These are phyloP conservation scores for Brachyhypopomus gauderio DNA, from an alignment of 2,113 vertebrate genomes.

Conservation along the genomic window DNA sequence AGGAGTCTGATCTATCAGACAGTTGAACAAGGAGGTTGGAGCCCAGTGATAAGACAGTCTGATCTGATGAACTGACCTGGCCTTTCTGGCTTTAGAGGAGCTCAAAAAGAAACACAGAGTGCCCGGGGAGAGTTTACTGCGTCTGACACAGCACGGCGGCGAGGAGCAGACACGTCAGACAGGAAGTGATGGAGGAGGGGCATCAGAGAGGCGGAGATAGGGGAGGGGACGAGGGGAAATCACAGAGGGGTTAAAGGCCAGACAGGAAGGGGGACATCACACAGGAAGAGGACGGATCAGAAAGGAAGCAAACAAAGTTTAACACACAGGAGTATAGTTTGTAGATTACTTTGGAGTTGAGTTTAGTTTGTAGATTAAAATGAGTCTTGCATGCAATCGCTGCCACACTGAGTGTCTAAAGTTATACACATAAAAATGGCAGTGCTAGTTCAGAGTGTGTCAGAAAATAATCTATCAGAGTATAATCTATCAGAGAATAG, in stretches of 20 bases:
- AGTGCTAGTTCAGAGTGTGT: background rate
- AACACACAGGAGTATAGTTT: background rate
- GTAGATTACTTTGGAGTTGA: no score
- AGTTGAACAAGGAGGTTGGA: slow-evolving; percentile 2
- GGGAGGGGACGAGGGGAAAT: background rate
- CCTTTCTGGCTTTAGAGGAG: slow-evolving; percentile 77
- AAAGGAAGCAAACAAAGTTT: background rate
- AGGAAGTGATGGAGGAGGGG: background rate
- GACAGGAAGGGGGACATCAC: slow-evolving; percentile 29
- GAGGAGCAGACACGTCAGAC: slow-evolving; percentile 40
- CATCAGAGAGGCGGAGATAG: background rate
- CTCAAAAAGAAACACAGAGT: slow-evolving; percentile 76
- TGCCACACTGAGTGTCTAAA: no score
- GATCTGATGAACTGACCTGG: slow-evolving; percentile 72
- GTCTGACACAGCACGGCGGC: slow-evolving; percentile 63
- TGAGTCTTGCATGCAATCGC: no score
- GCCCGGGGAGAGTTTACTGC: slow-evolving; percentile 73
- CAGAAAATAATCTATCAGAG: background rate
- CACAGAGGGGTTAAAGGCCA: no score
- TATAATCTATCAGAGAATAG: no score
- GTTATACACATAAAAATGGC: no score
- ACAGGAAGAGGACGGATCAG: background rate
- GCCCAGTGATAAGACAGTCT: slow-evolving; percentile 10
- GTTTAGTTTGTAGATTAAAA: no score
- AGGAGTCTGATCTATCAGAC: background rate